Evolutionary conservation across 2,888 invertebrate species (phyloP), one percentile per base, ranked within the genome.

Genomic region (Theodoxus fluviatilis): DNA sequence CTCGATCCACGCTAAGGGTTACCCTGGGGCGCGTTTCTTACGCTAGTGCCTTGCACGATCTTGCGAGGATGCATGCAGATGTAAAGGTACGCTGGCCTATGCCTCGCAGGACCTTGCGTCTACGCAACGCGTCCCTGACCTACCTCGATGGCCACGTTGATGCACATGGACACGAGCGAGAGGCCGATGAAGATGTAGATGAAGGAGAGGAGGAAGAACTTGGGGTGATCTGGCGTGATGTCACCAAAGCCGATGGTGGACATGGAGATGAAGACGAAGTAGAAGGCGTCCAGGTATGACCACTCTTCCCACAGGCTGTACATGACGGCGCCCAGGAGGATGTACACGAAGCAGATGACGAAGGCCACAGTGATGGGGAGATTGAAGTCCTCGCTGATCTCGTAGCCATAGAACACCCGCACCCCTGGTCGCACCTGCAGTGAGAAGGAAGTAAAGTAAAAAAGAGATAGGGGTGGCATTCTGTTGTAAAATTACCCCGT

Each of bases 181-280:
- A 98, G 89, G 7, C 98, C 98, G 81, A 98, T 94, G 31, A 98
- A 93, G 70, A 98, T 89, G 85, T 98, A 97, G 63, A 96, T 90
- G 80, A 96, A 96, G 47, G 95, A 94, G 69, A 93, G 91, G 90
- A 98, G 93, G 92, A 98, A 94, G 81, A 91, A 92, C 86, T 92
- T 91, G 0, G 96, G 95, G 88, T 95, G 93, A 85, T 91, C 88
- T 0, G 96, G 96, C 0, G 96, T 94, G 74, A 93, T 90, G 88
- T 97, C 96, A 2, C 96, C 96, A 79, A 97, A 94, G n/a, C 98
- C 98, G 71, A 98, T 96, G 0, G 98, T 98, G 0, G 95, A 94
- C 92, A 97, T 94, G 0, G 96, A 96, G 79, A 98, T 94, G 85
- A 98, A 98, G 3, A 98, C 94, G 86, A 98, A 98, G 87, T 98